These are phyloP conservation scores for Petrosia ficiformis DNA, from an alignment of 37 sponge, comb jelly and placozoan species.

Conservation along the genomic window DNA sequence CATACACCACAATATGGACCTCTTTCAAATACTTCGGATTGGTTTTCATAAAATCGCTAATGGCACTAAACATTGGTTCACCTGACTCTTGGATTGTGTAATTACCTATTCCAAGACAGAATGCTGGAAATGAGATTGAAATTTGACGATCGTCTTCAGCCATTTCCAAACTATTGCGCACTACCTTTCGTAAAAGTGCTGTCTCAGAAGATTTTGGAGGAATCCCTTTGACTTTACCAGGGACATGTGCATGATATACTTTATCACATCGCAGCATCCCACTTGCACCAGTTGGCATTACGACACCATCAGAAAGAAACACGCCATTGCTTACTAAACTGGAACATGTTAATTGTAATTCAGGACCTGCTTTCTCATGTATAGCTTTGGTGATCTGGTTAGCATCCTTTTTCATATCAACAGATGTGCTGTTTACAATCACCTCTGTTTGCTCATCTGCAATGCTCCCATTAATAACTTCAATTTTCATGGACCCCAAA, in stretches of 20 bases:
- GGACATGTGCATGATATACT: slow-evolving; percentile 36
- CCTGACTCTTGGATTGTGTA: slow-evolving; percentile 9
- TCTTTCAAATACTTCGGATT: slow-evolving; percentile 9
- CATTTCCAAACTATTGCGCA: slow-evolving; percentile 9
- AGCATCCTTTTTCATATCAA: slow-evolving; percentile 7
- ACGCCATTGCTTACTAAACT: slow-evolving; percentile 7
- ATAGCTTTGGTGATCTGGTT: slow-evolving; percentile 25
- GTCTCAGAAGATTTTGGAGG: neutral
- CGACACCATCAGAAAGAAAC: slow-evolving; percentile 14
- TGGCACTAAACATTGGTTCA: slow-evolving; percentile 16
- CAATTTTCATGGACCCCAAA: neutral
- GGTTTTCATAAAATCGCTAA: slow-evolving; percentile 7
- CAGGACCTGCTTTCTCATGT: slow-evolving; percentile 25
- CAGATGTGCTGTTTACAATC: slow-evolving; percentile 49
- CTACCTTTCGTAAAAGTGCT: slow-evolving; percentile 7
- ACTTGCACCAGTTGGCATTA: slow-evolving; percentile 9
- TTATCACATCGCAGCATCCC: slow-evolving; percentile 47
- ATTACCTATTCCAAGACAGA: slow-evolving; percentile 33
- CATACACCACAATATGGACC: slow-evolving; percentile 17
- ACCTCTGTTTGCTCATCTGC: slow-evolving; percentile 34
- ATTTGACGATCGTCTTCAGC: slow-evolving; percentile 17
- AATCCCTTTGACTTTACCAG: neutral
- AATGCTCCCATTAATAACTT: slow-evolving; percentile 25
- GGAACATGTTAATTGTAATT: slow-evolving; percentile 18
- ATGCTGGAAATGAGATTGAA: slow-evolving; percentile 34